These are phyloP conservation scores for Phyllopteryx taeniolatus DNA, from an alignment of 2,113 vertebrate species.

Conservation along the genomic window DNA sequence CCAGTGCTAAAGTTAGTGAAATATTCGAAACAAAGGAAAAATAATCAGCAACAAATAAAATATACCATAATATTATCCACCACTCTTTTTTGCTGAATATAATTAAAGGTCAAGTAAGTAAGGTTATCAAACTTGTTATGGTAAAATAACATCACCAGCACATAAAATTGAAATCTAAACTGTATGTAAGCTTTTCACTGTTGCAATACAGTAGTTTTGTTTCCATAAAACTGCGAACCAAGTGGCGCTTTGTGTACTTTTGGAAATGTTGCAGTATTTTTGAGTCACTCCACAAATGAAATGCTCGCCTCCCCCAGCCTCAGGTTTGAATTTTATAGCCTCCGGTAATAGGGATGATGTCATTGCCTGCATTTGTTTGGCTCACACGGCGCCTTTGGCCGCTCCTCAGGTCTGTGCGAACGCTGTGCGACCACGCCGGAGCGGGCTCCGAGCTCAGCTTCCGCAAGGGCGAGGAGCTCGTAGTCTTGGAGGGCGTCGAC, in stretches of 20 bases:
- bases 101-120: too few relatives aligned
- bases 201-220: not conserved
- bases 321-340: not conserved
- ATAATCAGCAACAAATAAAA: too few relatives aligned
- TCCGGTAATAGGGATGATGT: not conserved
- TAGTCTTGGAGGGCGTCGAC: constrained; percentile 81
- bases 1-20: too few relatives aligned
- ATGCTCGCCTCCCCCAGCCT: not conserved
- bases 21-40: too few relatives aligned
- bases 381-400: not conserved
- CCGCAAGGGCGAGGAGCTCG: constrained; percentile 83
- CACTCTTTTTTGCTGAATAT: too few relatives aligned
- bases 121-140: too few relatives aligned
- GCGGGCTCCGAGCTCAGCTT: constrained; percentile 79
- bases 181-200: not conserved
- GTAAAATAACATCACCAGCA: too few relatives aligned
- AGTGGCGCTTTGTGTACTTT: not conserved
- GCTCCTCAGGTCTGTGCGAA: constrained; percentile 80
- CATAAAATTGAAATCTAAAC: not conserved
- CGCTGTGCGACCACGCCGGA: constrained; percentile 84
- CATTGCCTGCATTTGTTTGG: not conserved
- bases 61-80: too few relatives aligned
- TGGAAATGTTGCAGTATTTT: not conserved
- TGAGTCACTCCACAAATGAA: not conserved
- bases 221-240: not conserved